Conservation (phyloP, 2,888 invertebrate genomes). For the Andrena bucephala region DNA sequence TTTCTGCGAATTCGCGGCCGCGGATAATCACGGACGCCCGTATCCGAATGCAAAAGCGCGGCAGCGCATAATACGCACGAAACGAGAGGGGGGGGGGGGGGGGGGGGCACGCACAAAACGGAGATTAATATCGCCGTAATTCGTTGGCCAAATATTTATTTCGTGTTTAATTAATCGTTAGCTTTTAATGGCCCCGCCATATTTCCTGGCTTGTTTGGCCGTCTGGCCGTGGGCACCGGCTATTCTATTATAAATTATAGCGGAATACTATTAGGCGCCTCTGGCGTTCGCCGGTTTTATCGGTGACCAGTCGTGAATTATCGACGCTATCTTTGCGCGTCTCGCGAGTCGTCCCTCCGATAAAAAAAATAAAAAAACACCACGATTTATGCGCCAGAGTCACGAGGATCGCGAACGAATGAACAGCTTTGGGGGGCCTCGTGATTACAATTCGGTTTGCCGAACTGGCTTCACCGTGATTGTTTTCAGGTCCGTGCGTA, state of each 20-base stretch:
- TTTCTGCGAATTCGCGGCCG: background rate
- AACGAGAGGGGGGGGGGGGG: slow-evolving; percentile 19
- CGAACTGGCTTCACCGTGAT: too few relatives aligned
- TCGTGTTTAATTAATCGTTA: slow-evolving; percentile 83
- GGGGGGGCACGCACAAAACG: slow-evolving; percentile 74
- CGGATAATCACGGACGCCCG: slow-evolving; percentile 38
- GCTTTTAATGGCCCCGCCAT: slow-evolving; percentile 80
- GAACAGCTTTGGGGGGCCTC: too few relatives aligned
- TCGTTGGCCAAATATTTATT: slow-evolving; percentile 83
- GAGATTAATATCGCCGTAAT: slow-evolving; percentile 82
- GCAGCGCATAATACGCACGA: slow-evolving; percentile 53
- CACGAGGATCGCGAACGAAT: background rate
- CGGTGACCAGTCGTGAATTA: slow-evolving; percentile 69
- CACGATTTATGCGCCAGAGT: slow-evolving; percentile 26
- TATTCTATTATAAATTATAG: slow-evolving; percentile 77
- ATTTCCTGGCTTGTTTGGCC: slow-evolving; percentile 77
- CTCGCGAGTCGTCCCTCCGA: slow-evolving; percentile 32
- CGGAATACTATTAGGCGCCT: slow-evolving; percentile 70
- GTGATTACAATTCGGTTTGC: too few relatives aligned
- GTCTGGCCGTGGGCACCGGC: slow-evolving; percentile 47
- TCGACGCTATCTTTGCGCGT: slow-evolving; percentile 61
- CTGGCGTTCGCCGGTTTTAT: slow-evolving; percentile 73
- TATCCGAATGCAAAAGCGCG: slow-evolving; percentile 17
- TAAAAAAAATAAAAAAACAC: slow-evolving; percentile 17
- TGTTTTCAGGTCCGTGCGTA: too few relatives aligned